A percentile compares a stretch with the other conserved stretches of the same genome.
Evolutionary conservation across 2,888 invertebrate genomes (phyloP).

Genomic region (Ramazzottius varieornatus): DNA sequence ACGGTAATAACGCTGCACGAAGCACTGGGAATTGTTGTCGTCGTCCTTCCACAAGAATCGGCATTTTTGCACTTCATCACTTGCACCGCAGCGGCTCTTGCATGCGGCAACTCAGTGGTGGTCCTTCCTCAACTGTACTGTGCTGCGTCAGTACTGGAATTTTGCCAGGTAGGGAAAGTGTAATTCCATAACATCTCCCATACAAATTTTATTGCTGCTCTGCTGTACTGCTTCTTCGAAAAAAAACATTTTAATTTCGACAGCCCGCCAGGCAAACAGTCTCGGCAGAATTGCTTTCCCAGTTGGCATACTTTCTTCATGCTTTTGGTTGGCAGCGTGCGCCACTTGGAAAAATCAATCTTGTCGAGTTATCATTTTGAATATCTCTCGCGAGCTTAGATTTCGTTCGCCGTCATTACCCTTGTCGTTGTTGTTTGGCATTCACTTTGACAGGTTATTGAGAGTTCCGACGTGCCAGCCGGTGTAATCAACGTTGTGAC

Average conservation of each 20-base stretch:
- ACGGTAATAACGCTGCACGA: neutral
- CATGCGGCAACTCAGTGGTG: neutral
- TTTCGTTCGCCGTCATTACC: neutral
- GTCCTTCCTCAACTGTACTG: neutral
- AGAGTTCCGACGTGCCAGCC: conserved; percentile 16
- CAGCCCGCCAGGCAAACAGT: no score
- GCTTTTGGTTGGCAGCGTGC: neutral
- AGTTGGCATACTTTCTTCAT: no score
- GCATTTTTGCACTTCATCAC: neutral
- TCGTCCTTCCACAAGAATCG: neutral
- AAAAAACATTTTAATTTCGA: no score
- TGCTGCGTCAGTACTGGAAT: neutral
- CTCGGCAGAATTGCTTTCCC: no score
- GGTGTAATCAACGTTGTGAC: conserved; percentile 26
- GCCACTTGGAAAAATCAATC: neutral
- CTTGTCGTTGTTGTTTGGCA: neutral
- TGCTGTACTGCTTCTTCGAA: no score
- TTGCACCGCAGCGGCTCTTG: neutral
- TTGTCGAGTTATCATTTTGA: neutral
- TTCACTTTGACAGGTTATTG: neutral
- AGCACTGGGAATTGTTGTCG: neutral
- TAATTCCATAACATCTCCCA: no score
- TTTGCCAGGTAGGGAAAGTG: neutral
- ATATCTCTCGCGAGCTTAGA: neutral
- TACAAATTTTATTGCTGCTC: no score